phyloP scores from a whole-genome alignment of 2,113 vertebrate genomes.

The Ahaetulla prasina region DNA sequence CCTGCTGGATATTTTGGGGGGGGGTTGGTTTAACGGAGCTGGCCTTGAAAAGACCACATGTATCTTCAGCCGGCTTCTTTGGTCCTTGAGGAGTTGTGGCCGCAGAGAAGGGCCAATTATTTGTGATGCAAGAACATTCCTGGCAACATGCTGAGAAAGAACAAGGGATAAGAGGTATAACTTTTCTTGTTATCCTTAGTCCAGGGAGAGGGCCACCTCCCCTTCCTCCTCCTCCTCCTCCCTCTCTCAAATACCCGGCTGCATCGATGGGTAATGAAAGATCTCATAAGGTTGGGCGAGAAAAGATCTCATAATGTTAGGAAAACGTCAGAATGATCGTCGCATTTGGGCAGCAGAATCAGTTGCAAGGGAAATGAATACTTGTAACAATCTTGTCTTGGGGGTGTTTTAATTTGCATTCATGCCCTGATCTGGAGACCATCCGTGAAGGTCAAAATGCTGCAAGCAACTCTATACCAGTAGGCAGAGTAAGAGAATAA shows the following conservation, averaged over 20 bases:
- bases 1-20: constrained; percentile 2
- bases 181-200: constrained; percentile 24
- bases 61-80: neutral
- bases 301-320: constrained; percentile 13
- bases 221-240: no score
- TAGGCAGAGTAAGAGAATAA: neutral
- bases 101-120: constrained; percentile 2
- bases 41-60: neutral
- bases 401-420: neutral
- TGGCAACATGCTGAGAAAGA: neutral
- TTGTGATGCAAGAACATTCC: neutral
- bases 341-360: neutral
- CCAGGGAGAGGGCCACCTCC: neutral
- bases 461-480: neutral
- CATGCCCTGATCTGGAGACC: neutral
- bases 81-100: neutral
- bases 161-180: neutral
- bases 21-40: neutral
- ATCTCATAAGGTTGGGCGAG: neutral
- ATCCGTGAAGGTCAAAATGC: neutral
- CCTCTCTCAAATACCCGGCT: neutral
- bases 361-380: neutral
- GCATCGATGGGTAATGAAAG: constrained; percentile 23
- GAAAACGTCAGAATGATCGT: neutral
- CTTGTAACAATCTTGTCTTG: neutral